Percentiles rank a stretch among this genome's conserved stretches.
These are phyloP conservation scores for Eubasilissa regina DNA, from an alignment of 1,140 invertebrate genomes.

Conservation along the genomic window DNA sequence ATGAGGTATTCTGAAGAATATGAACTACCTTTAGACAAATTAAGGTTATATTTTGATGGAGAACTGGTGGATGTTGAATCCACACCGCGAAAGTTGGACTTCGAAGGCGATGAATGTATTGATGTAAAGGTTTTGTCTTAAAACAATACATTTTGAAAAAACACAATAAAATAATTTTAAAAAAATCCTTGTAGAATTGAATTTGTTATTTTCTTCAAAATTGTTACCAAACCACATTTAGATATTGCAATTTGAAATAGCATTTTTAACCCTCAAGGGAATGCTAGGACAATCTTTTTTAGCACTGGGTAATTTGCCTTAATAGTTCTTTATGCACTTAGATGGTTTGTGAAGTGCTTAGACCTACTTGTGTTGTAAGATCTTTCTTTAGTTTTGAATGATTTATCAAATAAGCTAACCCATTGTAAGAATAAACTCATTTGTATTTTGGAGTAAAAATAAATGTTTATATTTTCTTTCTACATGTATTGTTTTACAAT, in stretches of 20 bases:
- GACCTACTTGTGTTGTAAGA: too few relatives aligned
- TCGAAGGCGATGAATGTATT: conserved; percentile 60
- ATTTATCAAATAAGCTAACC: too few relatives aligned
- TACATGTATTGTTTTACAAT: too few relatives aligned
- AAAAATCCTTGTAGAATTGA: neutral
- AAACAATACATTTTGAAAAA: conserved; percentile 14
- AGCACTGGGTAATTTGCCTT: conserved; percentile 24
- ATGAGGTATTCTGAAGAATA: conserved; percentile 58
- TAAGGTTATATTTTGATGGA: conserved; percentile 60
- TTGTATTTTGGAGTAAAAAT: too few relatives aligned
- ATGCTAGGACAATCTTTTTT: conserved; percentile 30
- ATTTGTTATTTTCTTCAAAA: neutral
- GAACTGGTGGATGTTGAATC: conserved; percentile 53
- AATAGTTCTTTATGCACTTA: neutral
- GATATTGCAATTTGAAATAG: conserved; percentile 24
- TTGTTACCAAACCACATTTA: conserved; percentile 15
- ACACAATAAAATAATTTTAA: neutral
- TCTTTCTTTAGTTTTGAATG: too few relatives aligned
- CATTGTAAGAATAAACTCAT: too few relatives aligned
- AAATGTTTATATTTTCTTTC: too few relatives aligned
- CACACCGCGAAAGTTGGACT: conserved; percentile 49
- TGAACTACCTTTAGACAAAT: conserved; percentile 48
- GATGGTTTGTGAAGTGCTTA: neutral
- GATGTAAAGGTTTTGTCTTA: conserved; percentile 50
- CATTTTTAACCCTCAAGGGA: conserved; percentile 7